Base-by-base conservation (phyloP, 2,797 vertebrate genomes). In the Centropyge bicolor region DNA sequence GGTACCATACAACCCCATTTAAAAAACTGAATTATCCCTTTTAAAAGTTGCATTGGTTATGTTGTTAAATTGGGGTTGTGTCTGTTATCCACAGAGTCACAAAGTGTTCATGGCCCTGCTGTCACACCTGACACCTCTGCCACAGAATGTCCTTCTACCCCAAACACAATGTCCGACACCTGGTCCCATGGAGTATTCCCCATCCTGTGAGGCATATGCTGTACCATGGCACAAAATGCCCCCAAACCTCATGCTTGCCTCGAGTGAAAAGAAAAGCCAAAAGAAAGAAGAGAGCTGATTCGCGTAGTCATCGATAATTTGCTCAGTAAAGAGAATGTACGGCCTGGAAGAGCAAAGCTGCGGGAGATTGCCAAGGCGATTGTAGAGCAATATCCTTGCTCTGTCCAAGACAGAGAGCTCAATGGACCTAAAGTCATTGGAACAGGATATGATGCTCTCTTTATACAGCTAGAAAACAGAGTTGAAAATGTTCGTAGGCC, bases 201-300 rank as follows among this genome's bases (percentile, higher is more conserved):
- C 56, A 64, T 76, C 54, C 61, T 0, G 17, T 11, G 19, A 71
- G 56, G 8, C n/a, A 59, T 73, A 57, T 70, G 69, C 27, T 69
- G 64, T 78, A 20, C 69, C 45, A 38, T 78, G 74, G 69, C 68
- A 74, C 68, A 83, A 76, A 67, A 80, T 80, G 61, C 57, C 55
- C n/a, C 36, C 61, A 76, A 70, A n/a, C 36, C 17, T 77, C 1
- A 77, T 77, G 46, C 51, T 59, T 70, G 60, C 41, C 43, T 55
- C 74, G 8, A 36, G 38, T 60, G 63, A 60, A 54, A 67, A 82
- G 57, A 73, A 78, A 48, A 76, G 36, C 51, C 49, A 10, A 69
- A 46, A 61, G 41, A 71, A 8, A 84, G 71, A 79, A 61, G 48
- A 80, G 68, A 83, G 22, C 35, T 86, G 45, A 27, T 80, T 59